These are phyloP conservation scores for Callipepla squamata DNA, from an alignment of 2,113 vertebrate genomes.

Conservation along the genomic window DNA sequence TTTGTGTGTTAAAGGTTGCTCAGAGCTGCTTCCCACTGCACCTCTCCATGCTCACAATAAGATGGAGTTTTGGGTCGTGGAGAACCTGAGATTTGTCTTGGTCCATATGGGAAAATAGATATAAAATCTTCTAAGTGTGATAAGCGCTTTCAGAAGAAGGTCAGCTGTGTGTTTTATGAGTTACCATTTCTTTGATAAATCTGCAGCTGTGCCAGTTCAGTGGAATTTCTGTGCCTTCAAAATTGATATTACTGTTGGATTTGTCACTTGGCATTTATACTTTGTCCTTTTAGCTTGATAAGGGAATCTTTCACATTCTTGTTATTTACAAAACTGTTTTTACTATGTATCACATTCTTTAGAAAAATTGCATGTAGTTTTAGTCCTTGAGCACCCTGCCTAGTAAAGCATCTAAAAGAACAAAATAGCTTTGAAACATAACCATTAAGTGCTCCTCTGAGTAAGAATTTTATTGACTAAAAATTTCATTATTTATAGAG, in stretches of 20 bases:
- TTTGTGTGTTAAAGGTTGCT: not conserved
- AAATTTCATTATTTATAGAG: not conserved
- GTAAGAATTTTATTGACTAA: conserved; percentile 2
- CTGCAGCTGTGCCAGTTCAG: not conserved
- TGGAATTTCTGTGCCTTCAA: not conserved
- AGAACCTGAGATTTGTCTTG: rapidly evolving
- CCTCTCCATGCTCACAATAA: not conserved
- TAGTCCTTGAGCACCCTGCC: not conserved
- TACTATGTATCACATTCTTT: not conserved
- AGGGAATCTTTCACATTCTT: not conserved
- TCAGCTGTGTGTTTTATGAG: not conserved
- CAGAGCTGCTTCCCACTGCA: not conserved
- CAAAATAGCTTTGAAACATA: not conserved
- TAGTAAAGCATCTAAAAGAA: not conserved
- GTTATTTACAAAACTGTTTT: not conserved
- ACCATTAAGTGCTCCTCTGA: not conserved
- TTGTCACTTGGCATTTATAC: not conserved
- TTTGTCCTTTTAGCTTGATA: not conserved
- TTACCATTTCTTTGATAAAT: not conserved
- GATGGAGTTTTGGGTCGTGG: not conserved
- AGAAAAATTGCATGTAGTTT: not conserved
- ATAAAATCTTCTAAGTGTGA: not conserved
- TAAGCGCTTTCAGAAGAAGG: conserved; percentile 1
- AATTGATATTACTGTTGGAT: not conserved
- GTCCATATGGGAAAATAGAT: not conserved